These are phyloP conservation scores for Psilopsiagon aurifrons DNA, from an alignment of 2,113 vertebrate species.

Conservation along the genomic window DNA sequence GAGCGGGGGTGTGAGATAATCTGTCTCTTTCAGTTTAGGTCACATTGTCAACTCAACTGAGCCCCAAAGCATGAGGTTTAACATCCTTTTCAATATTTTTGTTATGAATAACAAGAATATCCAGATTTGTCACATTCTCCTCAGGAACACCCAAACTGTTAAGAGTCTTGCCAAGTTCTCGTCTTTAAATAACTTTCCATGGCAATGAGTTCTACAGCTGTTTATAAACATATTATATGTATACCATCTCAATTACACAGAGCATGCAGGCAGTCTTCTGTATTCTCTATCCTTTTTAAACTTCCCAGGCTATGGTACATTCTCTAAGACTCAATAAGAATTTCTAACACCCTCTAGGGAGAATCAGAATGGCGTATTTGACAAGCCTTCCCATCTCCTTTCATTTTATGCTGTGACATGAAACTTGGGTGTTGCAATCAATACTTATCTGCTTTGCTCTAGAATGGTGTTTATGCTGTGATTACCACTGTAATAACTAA, in stretches of 20 bases:
- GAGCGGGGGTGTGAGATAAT: not conserved
- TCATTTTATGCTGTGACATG: constrained; percentile 45
- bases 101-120: constrained; percentile 47
- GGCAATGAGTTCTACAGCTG: constrained; percentile 45
- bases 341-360: constrained; percentile 45
- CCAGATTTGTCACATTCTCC: constrained; percentile 60
- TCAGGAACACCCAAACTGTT: constrained; percentile 20
- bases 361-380: constrained; percentile 28
- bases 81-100: constrained; percentile 42
- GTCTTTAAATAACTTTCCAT: constrained; percentile 49
- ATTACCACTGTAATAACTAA: constrained; percentile 24
- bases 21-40: constrained; percentile 17
- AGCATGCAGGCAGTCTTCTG: not conserved
- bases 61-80: constrained; percentile 28
- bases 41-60: not conserved
- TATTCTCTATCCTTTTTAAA: constrained; percentile 8
- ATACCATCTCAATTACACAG: constrained; percentile 36
- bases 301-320: not conserved
- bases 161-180: constrained; percentile 29
- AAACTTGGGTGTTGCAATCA: constrained; percentile 49
- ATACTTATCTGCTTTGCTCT: constrained; percentile 52
- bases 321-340: constrained; percentile 18
- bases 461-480: not conserved
- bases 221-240: constrained; percentile 47
- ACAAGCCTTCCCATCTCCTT: constrained; percentile 40